Evolutionary conservation across 2,113 vertebrate genomes (phyloP).

Genomic region (Trachemys scripta): DNA sequence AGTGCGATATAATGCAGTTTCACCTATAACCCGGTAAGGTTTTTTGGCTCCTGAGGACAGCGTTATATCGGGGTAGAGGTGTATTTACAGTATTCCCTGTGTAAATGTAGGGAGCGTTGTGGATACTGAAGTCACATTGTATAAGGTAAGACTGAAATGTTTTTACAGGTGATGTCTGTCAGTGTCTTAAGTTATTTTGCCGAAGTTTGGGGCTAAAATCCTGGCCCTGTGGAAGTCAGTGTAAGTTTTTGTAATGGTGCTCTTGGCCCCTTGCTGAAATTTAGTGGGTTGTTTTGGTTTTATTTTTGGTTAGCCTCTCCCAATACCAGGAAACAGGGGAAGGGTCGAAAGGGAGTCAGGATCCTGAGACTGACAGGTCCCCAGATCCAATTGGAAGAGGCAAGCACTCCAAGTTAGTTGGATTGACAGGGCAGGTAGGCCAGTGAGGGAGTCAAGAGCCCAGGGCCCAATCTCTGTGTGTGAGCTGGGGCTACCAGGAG

Average conservation of each 20-base stretch:
- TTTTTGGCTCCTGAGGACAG: too few relatives aligned
- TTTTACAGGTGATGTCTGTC: neutral
- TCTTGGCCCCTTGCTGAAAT: neutral
- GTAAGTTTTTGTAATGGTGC: neutral
- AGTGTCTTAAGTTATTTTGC: neutral
- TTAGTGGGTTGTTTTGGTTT: neutral
- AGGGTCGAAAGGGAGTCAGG: neutral
- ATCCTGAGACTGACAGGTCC: neutral
- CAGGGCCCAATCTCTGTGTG: neutral
- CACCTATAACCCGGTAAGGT: too few relatives aligned
- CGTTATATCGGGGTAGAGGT: too few relatives aligned
- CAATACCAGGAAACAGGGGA: neutral
- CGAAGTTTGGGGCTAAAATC: conserved; percentile 2
- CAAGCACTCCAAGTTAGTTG: neutral
- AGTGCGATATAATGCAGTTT: too few relatives aligned
- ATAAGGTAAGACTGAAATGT: neutral
- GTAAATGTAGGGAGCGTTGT: neutral
- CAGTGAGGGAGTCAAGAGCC: neutral
- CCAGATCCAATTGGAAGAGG: neutral
- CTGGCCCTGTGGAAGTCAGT: neutral
- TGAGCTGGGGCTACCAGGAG: neutral
- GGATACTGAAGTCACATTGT: neutral
- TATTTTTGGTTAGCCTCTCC: neutral
- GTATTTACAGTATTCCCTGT: neutral
- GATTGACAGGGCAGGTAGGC: neutral